Conservation (phyloP, 2,888 invertebrate genomes). For the Papilio elwesi region DNA sequence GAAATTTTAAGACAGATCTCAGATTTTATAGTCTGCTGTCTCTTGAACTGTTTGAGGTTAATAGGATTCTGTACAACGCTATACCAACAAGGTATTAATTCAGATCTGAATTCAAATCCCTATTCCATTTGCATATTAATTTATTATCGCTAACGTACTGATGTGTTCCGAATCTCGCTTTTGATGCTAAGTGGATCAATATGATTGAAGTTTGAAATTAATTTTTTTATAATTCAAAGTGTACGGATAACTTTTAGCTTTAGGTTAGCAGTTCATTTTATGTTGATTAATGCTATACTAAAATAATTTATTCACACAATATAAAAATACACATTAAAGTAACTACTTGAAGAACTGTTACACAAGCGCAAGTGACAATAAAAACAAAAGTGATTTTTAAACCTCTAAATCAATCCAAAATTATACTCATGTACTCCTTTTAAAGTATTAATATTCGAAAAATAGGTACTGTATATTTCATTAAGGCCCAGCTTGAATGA, state of each 20-base stretch:
- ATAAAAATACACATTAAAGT: too few species aligned
- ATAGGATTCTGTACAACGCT: background rate
- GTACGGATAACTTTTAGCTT: too few species aligned
- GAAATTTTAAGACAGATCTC: too few species aligned
- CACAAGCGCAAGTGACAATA: too few species aligned
- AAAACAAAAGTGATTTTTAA: too few species aligned
- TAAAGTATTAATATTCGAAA: background rate
- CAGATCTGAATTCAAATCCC: constrained; percentile 3
- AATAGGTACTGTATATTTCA: background rate
- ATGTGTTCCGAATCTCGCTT: background rate
- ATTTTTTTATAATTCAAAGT: background rate
- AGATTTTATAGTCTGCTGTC: too few species aligned
- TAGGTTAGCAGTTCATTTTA: too few species aligned
- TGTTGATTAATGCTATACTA: too few species aligned
- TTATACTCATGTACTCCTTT: too few species aligned
- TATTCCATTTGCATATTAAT: constrained; percentile 11
- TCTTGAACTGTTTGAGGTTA: background rate
- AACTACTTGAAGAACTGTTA: too few species aligned
- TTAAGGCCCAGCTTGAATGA: background rate
- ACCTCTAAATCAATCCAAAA: too few species aligned
- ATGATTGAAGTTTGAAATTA: background rate
- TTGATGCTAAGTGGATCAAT: background rate
- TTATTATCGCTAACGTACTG: constrained; percentile 5
- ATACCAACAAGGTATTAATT: background rate
- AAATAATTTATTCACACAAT: too few species aligned